These are phyloP conservation scores for Rhabdornis inornatus DNA, from an alignment of 2,113 vertebrate species.

Conservation along the genomic window DNA sequence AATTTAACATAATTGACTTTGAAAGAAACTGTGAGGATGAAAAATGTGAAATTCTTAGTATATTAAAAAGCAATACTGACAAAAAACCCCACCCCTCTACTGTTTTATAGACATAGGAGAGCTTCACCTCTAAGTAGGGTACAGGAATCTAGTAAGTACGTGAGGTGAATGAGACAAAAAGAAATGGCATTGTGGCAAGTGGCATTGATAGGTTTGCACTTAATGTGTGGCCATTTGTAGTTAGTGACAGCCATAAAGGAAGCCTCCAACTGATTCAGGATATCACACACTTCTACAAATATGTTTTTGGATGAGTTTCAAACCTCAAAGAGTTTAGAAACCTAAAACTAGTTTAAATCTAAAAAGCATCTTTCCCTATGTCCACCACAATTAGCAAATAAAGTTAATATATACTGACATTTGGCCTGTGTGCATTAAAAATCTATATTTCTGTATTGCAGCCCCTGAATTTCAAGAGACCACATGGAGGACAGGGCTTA, in stretches of 20 bases:
- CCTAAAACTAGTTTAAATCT: not conserved
- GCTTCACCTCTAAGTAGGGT: not conserved
- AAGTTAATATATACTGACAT: not conserved
- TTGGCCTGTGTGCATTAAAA: not conserved
- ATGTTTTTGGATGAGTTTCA: not conserved
- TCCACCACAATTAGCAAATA: not conserved
- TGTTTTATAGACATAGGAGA: not conserved
- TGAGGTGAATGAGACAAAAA: not conserved
- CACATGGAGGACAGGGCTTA: rapidly evolving
- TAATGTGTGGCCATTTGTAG: not conserved
- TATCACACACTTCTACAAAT: not conserved
- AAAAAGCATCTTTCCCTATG: not conserved
- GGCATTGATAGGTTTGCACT: not conserved
- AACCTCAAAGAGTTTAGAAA: not conserved
- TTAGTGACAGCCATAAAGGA: not conserved
- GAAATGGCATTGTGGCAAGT: not conserved
- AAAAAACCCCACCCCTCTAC: rapidly evolving
- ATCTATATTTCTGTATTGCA: not conserved
- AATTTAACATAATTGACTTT: slow-evolving; percentile 33
- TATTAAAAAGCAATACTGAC: not conserved
- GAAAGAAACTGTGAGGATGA: not conserved
- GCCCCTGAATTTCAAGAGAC: not conserved
- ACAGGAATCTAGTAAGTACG: not conserved
- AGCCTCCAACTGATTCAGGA: not conserved
- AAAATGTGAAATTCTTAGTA: not conserved